These are phyloP conservation scores for Ammodytes dubius DNA, from an alignment of 2,113 vertebrate genomes.

Conservation along the genomic window DNA sequence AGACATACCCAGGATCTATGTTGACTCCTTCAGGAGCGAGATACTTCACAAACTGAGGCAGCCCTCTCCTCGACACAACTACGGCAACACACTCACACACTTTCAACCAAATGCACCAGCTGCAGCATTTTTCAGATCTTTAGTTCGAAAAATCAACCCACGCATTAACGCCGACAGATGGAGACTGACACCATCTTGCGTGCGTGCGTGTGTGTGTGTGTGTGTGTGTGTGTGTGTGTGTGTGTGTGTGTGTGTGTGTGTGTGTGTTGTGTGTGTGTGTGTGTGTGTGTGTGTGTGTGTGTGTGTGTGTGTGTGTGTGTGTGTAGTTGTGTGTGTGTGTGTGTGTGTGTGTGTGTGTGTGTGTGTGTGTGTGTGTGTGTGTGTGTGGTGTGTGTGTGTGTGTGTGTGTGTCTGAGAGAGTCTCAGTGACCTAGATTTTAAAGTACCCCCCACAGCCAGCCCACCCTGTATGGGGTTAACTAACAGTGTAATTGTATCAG, in stretches of 20 bases:
- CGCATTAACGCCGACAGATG: conserved; percentile 32
- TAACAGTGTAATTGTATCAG: conserved; percentile 77
- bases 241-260: no score
- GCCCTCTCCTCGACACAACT: conserved; percentile 45
- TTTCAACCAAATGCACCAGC: conserved; percentile 25
- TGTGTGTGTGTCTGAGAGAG: conserved; percentile 45
- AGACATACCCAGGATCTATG: conserved; percentile 62
- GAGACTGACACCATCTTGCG: conserved; percentile 65
- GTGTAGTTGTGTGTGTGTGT: no score
- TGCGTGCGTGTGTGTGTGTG: no score
- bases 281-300: conserved; percentile 22
- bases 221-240: no score
- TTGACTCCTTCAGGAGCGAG: conserved; percentile 64
- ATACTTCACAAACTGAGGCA: conserved; percentile 42
- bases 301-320: no score
- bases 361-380: neutral
- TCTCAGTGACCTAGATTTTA: conserved; percentile 76
- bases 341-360: no score
- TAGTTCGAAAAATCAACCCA: conserved; percentile 34
- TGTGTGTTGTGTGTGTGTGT: no score
- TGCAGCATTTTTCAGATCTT: conserved; percentile 48
- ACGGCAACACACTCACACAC: conserved; percentile 14
- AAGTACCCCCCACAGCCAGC: conserved; percentile 48
- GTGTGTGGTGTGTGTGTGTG: conserved; percentile 35
- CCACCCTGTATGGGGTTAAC: conserved; percentile 65